Evolutionary conservation across 2,888 invertebrate species (phyloP).

Genomic region (Andrena camellia): DNA sequence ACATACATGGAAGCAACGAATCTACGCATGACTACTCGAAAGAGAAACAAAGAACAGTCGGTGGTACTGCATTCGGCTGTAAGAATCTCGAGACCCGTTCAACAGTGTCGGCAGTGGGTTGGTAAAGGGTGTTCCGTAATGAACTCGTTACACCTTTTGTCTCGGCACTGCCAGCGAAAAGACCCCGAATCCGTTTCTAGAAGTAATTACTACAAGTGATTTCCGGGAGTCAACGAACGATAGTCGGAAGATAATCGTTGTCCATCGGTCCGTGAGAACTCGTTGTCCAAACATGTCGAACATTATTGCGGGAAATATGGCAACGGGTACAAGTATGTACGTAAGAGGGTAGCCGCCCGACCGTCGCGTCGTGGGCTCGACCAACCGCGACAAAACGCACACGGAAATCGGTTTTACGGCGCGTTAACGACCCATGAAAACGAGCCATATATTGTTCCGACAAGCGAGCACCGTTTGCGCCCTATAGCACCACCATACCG

Average conservation of each 20-base stretch:
- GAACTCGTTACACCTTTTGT: conserved; percentile 17
- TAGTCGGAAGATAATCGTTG: too few relatives aligned
- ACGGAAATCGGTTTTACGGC: conserved; percentile 55
- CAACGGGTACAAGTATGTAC: too few relatives aligned
- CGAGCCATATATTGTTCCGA: conserved; percentile 69
- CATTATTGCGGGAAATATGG: too few relatives aligned
- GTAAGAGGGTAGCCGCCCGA: too few relatives aligned
- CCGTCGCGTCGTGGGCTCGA: not conserved
- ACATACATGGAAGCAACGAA: conserved; percentile 30
- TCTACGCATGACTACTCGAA: conserved; percentile 38
- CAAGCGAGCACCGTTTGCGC: conserved; percentile 20
- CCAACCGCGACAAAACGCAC: conserved; percentile 26
- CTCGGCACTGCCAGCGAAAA: not conserved
- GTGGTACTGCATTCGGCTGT: conserved; percentile 16
- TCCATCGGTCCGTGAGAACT: too few relatives aligned
- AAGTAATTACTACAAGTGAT: too few relatives aligned
- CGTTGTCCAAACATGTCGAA: too few relatives aligned
- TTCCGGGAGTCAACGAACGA: too few relatives aligned
- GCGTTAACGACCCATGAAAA: conserved; percentile 77
- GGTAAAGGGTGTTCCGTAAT: conserved; percentile 17
- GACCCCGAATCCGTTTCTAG: too few relatives aligned
- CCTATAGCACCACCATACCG: not conserved
- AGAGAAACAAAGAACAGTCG: conserved; percentile 42
- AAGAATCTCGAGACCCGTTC: conserved; percentile 8
- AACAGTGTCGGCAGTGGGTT: conserved; percentile 15